phyloP scores from a whole-genome alignment of 2,797 vertebrate species.

The Xiphophorus birchmanni region DNA sequence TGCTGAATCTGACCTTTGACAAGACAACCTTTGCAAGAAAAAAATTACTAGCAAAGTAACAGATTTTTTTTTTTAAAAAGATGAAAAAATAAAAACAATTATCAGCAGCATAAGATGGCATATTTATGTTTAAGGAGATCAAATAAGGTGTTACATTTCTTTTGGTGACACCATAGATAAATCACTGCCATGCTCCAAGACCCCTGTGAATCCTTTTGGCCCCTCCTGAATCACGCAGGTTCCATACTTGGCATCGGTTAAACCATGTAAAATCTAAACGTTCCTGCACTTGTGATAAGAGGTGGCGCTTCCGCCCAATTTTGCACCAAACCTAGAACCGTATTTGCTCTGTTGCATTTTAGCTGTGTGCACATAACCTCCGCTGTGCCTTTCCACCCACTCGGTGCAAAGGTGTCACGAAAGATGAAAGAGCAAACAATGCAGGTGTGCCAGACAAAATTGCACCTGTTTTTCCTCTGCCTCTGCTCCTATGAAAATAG shows the following conservation, averaged over 20 bases:
- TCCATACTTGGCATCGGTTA: constrained; percentile 8
- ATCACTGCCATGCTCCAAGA: constrained; percentile 1
- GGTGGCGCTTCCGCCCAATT: constrained; percentile 13
- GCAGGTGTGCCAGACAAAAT: constrained; percentile 33
- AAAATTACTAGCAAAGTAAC: not conserved
- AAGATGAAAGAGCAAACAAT: constrained; percentile 38
- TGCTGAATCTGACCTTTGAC: too few species aligned
- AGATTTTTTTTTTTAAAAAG: not conserved
- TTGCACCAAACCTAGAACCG: constrained; percentile 24
- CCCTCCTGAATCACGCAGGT: constrained; percentile 9
- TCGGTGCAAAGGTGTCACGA: constrained; percentile 15
- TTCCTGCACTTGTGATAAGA: constrained; percentile 25
- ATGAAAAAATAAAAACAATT: not conserved
- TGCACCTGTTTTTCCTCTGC: constrained; percentile 26
- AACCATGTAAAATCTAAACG: constrained; percentile 13
- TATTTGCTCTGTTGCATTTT: constrained; percentile 22
- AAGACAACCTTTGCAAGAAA: not conserved
- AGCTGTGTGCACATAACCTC: constrained; percentile 40
- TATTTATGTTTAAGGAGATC: not conserved
- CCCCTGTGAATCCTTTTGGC: constrained; percentile 9
- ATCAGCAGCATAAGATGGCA: not conserved
- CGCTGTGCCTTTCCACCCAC: constrained; percentile 22
- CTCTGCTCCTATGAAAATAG: constrained; percentile 31
- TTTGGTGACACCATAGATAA: not conserved
- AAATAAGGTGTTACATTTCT: not conserved